These are phyloP conservation scores for Drosophila nannoptera DNA, from an alignment of 1,140 invertebrate genomes.

Conservation along the genomic window DNA sequence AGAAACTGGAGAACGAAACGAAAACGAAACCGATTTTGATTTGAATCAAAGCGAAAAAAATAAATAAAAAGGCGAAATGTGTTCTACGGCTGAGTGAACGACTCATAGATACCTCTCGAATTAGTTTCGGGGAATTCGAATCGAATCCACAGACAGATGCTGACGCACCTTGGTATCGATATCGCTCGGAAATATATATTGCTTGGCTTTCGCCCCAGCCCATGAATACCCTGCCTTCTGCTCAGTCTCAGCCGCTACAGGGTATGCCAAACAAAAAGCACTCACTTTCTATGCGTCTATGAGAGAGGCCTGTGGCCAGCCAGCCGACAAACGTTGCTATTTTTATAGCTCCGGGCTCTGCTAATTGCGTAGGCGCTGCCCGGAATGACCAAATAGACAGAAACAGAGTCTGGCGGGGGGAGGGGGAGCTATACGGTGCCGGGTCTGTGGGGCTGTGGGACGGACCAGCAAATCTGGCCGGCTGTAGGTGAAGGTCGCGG, in stretches of 20 bases:
- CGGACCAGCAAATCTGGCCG: slow-evolving; percentile 18
- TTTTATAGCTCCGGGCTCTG: slow-evolving; percentile 47
- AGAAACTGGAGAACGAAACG: slow-evolving; percentile 22
- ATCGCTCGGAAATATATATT: neutral
- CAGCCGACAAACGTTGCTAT: slow-evolving; percentile 35
- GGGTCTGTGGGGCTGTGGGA: neutral
- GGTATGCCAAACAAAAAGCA: slow-evolving; percentile 24
- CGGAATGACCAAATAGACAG: slow-evolving; percentile 62
- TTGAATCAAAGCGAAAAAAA: slow-evolving; percentile 18
- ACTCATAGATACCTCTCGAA: neutral
- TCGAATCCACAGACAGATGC: no score
- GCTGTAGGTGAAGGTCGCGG: slow-evolving; percentile 40
- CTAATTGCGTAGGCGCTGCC: slow-evolving; percentile 69
- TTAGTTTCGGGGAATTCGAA: no score
- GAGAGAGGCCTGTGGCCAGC: slow-evolving; percentile 6
- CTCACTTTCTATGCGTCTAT: slow-evolving; percentile 58
- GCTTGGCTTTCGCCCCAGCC: neutral
- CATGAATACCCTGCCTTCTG: neutral
- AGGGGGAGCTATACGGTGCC: neutral
- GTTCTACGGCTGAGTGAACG: neutral
- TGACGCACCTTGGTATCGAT: neutral
- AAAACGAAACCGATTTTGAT: slow-evolving; percentile 36
- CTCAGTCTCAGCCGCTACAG: neutral
- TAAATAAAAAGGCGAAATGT: slow-evolving; percentile 11
- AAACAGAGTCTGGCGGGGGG: neutral